phyloP scores from a whole-genome alignment of 2,797 vertebrate species.

The Amblyraja radiata region DNA sequence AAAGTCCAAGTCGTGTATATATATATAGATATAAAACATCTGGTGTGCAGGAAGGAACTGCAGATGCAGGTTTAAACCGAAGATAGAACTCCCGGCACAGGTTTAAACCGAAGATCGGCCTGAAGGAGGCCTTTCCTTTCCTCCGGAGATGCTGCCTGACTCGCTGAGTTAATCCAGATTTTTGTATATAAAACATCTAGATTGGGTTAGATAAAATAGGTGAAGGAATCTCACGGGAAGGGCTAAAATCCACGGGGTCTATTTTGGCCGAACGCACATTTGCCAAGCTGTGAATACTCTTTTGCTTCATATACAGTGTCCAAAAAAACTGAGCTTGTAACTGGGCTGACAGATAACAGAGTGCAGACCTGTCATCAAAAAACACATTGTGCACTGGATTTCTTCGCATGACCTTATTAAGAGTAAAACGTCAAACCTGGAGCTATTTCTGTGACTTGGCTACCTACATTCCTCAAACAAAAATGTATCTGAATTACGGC shows the following conservation, averaged over 20 bases:
- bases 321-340: not conserved
- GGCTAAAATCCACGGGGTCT: not conserved
- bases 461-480: not conserved
- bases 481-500: not conserved
- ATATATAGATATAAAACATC: too few species aligned
- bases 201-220: not conserved
- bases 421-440: constrained; percentile 14
- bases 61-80: too few species aligned
- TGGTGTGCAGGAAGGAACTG: too few species aligned
- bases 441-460: constrained; percentile 5
- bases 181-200: not conserved
- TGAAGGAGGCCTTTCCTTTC: too few species aligned
- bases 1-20: too few species aligned
- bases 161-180: too few species aligned
- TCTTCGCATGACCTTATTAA: constrained; percentile 10
- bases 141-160: too few species aligned
- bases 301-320: not conserved
- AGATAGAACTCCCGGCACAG: too few species aligned
- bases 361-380: not conserved
- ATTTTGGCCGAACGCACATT: not conserved
- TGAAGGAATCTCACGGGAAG: not conserved
- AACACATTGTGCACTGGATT: not conserved
- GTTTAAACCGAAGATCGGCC: too few species aligned
- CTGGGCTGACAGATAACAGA: not conserved
- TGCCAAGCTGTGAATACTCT: not conserved